phyloP scores from a whole-genome alignment of 1,140 invertebrate species.

The Planococcus citri region DNA sequence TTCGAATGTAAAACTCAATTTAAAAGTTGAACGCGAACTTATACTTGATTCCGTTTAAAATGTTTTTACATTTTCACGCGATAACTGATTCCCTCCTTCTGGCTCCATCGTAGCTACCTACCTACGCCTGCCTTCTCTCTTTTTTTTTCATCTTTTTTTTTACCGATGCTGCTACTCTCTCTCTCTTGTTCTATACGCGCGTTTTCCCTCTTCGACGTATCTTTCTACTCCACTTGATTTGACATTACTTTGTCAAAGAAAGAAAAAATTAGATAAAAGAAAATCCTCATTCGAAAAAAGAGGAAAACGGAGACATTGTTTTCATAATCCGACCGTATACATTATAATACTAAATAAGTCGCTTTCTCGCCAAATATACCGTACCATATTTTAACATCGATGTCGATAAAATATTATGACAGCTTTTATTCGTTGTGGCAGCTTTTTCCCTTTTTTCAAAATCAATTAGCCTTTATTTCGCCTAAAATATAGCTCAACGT shows the following conservation, averaged over 20 bases:
- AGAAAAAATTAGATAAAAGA: slow-evolving; percentile 18
- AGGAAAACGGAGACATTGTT: slow-evolving; percentile 13
- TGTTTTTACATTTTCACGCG: slow-evolving; percentile 14
- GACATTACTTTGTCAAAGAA: slow-evolving; percentile 10
- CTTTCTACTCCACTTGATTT: neutral
- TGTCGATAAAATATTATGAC: neutral
- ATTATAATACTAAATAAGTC: slow-evolving; percentile 7
- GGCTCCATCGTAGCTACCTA: no score
- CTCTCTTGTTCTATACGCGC: neutral
- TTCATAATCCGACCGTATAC: slow-evolving; percentile 11
- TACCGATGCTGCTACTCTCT: neutral
- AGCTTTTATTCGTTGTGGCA: neutral
- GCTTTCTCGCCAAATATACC: neutral
- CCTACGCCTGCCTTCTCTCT: neutral
- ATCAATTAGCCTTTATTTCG: no score
- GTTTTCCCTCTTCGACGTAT: slow-evolving; percentile 10
- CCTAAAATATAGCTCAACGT: no score
- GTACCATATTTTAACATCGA: neutral
- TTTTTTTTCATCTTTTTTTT: slow-evolving; percentile 3
- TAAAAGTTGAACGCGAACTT: slow-evolving; percentile 19
- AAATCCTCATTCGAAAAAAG: neutral
- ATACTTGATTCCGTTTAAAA: slow-evolving; percentile 16
- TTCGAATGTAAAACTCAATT: slow-evolving; percentile 20
- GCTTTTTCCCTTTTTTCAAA: no score
- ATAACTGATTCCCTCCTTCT: slow-evolving; percentile 5